Conservation (phyloP, 2,888 invertebrate species). For the Leptothorax acervorum region DNA sequence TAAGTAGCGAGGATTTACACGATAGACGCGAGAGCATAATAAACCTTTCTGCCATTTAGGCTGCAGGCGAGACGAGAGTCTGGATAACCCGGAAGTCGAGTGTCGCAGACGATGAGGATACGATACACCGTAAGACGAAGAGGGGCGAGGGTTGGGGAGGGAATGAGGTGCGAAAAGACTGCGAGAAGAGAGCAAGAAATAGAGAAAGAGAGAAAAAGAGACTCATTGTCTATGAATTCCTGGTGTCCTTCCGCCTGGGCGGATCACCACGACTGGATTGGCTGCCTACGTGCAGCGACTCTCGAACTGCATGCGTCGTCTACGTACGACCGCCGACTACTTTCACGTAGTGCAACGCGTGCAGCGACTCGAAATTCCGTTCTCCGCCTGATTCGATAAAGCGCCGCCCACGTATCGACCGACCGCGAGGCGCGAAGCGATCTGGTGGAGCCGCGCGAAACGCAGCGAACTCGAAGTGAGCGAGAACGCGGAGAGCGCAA, state of each 20-base stretch:
- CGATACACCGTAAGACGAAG: slow-evolving; percentile 37
- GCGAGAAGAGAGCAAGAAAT: slow-evolving; percentile 7
- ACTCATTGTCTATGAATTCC: slow-evolving; percentile 81
- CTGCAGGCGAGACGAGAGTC: slow-evolving; percentile 57
- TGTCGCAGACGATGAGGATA: slow-evolving; percentile 51
- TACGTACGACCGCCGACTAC: slow-evolving; percentile 62
- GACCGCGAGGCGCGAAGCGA: slow-evolving; percentile 7
- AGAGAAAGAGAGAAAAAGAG: slow-evolving; percentile 46
- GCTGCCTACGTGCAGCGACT: slow-evolving; percentile 67
- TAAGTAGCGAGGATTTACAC: background rate
- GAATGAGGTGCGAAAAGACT: slow-evolving; percentile 13
- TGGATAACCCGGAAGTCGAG: slow-evolving; percentile 73
- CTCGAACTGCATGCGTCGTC: slow-evolving; percentile 49
- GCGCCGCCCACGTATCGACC: slow-evolving; percentile 59
- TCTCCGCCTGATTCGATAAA: slow-evolving; percentile 65
- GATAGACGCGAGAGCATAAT: background rate
- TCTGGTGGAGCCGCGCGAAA: slow-evolving; percentile 2
- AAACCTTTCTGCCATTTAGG: slow-evolving; percentile 60
- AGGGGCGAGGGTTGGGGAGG: background rate
- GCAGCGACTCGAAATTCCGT: slow-evolving; percentile 70
- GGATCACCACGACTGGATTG: slow-evolving; percentile 75
- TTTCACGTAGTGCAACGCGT: slow-evolving; percentile 73
- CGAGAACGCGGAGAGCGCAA: background rate
- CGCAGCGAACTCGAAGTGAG: background rate
- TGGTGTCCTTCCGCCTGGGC: slow-evolving; percentile 80